Evolutionary conservation across 2,113 vertebrate species (phyloP), one percentile per base, ranked within the genome.

Genomic region (Mustela nigripes): DNA sequence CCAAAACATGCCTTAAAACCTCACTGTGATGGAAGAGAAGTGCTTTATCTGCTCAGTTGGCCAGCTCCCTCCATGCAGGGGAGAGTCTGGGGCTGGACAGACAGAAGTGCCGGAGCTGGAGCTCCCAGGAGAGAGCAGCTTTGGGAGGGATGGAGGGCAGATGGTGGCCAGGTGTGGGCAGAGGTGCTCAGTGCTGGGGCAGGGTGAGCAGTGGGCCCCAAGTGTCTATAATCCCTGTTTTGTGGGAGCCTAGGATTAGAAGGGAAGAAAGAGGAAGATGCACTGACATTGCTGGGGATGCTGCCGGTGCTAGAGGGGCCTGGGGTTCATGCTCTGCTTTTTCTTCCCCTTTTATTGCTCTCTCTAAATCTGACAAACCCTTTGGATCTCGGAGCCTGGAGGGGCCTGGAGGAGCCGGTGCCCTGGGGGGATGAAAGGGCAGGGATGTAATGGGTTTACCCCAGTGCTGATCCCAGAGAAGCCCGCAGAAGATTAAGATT

Each of bases 351-450:
- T 97, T 98, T 88, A 96, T 97, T 98, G 63, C 96, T 91, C 26
- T 93, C 81, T 96, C 63, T 80, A 73, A 89, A 98, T 94, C 97
- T 95, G 95, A 97, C 96, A 97, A 58, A 91, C 95, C 50, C 91
- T 74, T 95, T 42, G 84, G 71, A 76, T 92, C 95, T 69, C 28
- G 28, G 91, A 95, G 96, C 89, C 63, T 88, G 78, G 93, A 91
- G 33, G 91, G 94, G 96, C 89, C 63, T 88, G 78, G 93, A 91
- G 95, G 87, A 97, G 94, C 90, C 10, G 36, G 90, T 97, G 90
- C 98, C 97, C 98, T 97, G 97, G 80, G 80, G 98, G 96, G 97
- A 98, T 98, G 81, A 98, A 98, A 98, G 98, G 83, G 80, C 95
- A 95, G 88, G 45, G 90, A 88, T 92, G 97, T 97, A 97, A 98